Conservation (phyloP, 1,140 invertebrate genomes). For the Drosophila micromelanica region DNA sequence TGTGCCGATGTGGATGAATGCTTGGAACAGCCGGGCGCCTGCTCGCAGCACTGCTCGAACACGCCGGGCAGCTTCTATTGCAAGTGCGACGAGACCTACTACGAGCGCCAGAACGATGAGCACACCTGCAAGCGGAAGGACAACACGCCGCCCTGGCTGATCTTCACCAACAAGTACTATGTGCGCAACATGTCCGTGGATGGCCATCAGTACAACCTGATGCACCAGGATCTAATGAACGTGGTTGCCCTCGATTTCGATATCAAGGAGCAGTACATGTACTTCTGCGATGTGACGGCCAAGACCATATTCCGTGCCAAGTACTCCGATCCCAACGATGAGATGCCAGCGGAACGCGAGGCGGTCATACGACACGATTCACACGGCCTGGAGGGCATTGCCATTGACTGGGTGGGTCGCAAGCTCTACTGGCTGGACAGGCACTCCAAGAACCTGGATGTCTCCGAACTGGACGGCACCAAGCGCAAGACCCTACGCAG, state of each 20-base stretch:
- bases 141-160: constrained; percentile 92
- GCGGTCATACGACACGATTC: constrained; percentile 96
- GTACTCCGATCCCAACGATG: constrained; percentile 85
- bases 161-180: constrained; percentile 99
- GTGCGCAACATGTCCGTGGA: constrained; percentile 97
- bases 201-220: constrained; percentile 92
- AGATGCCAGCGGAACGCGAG: constrained; percentile 87
- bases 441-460: constrained; percentile 96
- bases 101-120: constrained; percentile 93
- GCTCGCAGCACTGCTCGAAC: constrained; percentile 97
- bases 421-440: constrained; percentile 99
- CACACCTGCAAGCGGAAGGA: constrained; percentile 96
- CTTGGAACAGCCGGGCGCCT: constrained; percentile 93
- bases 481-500: constrained; percentile 94
- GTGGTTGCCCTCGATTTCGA: constrained; percentile 98
- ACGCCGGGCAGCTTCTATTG: constrained; percentile 98
- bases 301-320: constrained; percentile 94
- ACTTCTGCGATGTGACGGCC: constrained; percentile 97
- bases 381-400: constrained; percentile 97
- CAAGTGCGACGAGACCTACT: constrained; percentile 97
- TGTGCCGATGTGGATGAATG: constrained; percentile 98
- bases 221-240: constrained; percentile 98
- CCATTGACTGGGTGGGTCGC: constrained; percentile 97
- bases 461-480: constrained; percentile 96
- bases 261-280: constrained; percentile 92